phyloP scores from a whole-genome alignment of 2,888 invertebrate species.

The Apodemia zela region DNA sequence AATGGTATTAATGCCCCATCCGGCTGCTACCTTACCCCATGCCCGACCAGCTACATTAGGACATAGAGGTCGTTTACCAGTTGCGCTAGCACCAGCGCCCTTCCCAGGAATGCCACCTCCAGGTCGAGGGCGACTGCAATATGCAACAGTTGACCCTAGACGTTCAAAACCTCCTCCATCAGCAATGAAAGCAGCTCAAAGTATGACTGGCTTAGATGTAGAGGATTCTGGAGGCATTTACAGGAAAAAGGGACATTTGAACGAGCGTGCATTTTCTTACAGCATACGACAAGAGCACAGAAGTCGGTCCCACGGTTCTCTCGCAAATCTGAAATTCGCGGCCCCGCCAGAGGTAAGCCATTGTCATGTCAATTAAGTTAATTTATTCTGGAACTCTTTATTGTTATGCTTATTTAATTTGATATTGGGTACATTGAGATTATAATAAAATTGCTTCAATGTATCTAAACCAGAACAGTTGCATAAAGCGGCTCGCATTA shows the following conservation, averaged over 20 bases:
- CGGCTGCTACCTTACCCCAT: conserved; percentile 68
- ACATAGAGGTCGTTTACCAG: conserved; percentile 80
- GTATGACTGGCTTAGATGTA: conserved; percentile 83
- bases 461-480: not conserved
- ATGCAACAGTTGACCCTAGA: conserved; percentile 83
- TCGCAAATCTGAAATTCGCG: conserved; percentile 94
- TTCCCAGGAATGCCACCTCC: conserved; percentile 60
- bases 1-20: conserved; percentile 73
- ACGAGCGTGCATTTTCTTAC: conserved; percentile 95
- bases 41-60: conserved; percentile 74
- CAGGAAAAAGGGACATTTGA: conserved; percentile 93
- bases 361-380: conserved; percentile 17
- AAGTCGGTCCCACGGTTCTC: conserved; percentile 94
- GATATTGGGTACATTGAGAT: conserved; percentile 1
- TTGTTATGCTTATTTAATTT: not conserved
- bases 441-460: conserved; percentile 3
- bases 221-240: conserved; percentile 87
- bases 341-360: conserved; percentile 82
- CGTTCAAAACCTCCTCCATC: conserved; percentile 82
- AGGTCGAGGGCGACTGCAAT: conserved; percentile 72
- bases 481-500: not conserved
- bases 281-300: conserved; percentile 96
- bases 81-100: conserved; percentile 73
- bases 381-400: not conserved
- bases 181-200: conserved; percentile 84